These are phyloP conservation scores for Hemistola chrysoprasaria DNA, from an alignment of 2,888 invertebrate genomes.

Conservation along the genomic window DNA sequence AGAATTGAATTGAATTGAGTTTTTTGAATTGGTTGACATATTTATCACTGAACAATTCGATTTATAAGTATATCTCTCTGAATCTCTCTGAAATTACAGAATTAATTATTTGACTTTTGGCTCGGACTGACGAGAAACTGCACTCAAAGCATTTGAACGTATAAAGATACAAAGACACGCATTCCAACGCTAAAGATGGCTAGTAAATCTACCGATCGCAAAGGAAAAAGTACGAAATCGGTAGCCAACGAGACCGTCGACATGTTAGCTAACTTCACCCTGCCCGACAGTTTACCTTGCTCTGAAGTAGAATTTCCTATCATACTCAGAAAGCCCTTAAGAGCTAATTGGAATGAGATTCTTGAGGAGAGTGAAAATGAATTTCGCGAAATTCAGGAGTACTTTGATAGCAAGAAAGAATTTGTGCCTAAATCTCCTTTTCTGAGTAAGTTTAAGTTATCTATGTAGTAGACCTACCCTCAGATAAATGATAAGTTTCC, in stretches of 20 bases:
- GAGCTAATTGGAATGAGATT: slow-evolving; percentile 60
- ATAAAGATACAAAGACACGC: too few relatives aligned
- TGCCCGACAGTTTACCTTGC: slow-evolving; percentile 66
- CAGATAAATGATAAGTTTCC: too few relatives aligned
- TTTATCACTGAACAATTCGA: too few relatives aligned
- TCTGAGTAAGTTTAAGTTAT: slow-evolving; percentile 44
- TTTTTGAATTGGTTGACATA: too few relatives aligned
- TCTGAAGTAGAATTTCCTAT: slow-evolving; percentile 67
- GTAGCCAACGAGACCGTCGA: slow-evolving; percentile 40
- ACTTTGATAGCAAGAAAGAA: slow-evolving; percentile 44
- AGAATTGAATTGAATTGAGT: too few relatives aligned
- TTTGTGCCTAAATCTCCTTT: slow-evolving; percentile 49
- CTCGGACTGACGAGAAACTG: too few relatives aligned
- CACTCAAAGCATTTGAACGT: too few relatives aligned
- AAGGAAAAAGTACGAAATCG: slow-evolving; percentile 50
- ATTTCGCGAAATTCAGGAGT: slow-evolving; percentile 50
- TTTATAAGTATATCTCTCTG: too few relatives aligned
- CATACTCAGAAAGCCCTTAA: slow-evolving; percentile 38
- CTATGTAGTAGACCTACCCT: too few relatives aligned
- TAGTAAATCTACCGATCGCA: slow-evolving; percentile 56
- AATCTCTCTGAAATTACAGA: too few relatives aligned
- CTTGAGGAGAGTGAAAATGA: slow-evolving; percentile 51
- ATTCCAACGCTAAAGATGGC: slow-evolving; percentile 52
- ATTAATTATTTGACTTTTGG: too few relatives aligned
- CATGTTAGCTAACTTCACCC: slow-evolving; percentile 48